Evolutionary conservation across 2,797 vertebrate genomes (phyloP).

Genomic region (Ficedula albicollis): DNA sequence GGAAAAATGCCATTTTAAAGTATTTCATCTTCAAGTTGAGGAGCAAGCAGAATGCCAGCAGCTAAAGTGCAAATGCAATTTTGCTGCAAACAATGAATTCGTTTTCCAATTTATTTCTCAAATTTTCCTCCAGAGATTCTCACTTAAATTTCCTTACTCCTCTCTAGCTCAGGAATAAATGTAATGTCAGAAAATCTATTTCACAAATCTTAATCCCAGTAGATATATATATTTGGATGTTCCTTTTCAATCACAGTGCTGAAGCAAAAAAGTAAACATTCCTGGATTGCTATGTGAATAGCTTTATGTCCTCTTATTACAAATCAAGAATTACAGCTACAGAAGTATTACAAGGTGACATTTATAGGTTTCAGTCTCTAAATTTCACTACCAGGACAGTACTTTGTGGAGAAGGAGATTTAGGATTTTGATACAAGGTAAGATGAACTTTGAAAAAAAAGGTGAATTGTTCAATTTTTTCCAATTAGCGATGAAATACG

Average conservation of each 20-base stretch:
- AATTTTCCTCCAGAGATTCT: neutral
- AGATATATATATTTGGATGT: neutral
- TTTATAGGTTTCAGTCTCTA: neutral
- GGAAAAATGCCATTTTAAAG: neutral
- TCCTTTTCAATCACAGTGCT: neutral
- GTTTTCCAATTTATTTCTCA: slow-evolving; percentile 10
- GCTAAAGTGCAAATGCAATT: neutral
- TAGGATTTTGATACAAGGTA: neutral
- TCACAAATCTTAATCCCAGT: neutral
- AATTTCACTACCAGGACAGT: neutral
- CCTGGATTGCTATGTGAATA: neutral
- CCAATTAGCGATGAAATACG: neutral
- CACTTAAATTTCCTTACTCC: neutral
- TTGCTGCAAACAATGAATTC: neutral
- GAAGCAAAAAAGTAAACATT: neutral
- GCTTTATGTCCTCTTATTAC: neutral
- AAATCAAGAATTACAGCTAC: neutral
- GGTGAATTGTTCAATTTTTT: neutral
- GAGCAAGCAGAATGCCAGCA: neutral
- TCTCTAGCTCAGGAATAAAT: neutral
- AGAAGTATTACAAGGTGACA: neutral
- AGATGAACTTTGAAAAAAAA: neutral
- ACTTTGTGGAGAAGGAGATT: neutral
- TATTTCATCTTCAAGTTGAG: neutral
- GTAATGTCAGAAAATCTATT: slow-evolving; percentile 16